Base-by-base conservation (phyloP, 2,888 invertebrate genomes). In the Labia minor region DNA sequence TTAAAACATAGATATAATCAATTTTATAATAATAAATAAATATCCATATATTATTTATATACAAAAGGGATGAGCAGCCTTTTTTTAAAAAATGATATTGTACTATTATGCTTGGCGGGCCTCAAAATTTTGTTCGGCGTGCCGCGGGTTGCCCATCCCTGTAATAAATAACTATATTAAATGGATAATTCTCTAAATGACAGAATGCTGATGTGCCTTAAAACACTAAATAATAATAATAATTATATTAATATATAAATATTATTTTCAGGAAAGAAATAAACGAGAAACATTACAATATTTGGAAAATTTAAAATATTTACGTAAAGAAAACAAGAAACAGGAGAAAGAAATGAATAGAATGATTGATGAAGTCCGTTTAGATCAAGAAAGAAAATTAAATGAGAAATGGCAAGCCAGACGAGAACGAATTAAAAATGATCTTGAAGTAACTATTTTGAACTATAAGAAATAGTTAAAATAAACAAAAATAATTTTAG, bases 201-300 rank as follows among this genome's bases (percentile, higher is more conserved):
- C n/a, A n/a, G n/a, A n/a, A n/a, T n/a, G n/a, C n/a, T n/a, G n/a
- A n/a, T n/a, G n/a, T n/a, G 26, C 26, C 26, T 26, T 26, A 26
- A 8, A 26, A 26, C 3, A 26, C 26, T 6, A 26, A 26, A 3
- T 26, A 26, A 26, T n/a, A n/a, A n/a, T n/a, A n/a, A n/a, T 49
- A 49, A 10, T 49, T 14, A n/a, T 11, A 49, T 49, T 49, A 11
- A 14, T 49, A n/a, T 49, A 49, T 49, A 49, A 3, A 10, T 21
- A 18, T 14, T 61, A 20, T 37, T 62, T 67, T 16, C 64, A 69
- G 69, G 67, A 66, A 11, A 71, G 72, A 65, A 71, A 73, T 3
- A 75, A 70, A 69, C 68, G 72, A 21, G 79, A 79, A 70, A 73
- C 72, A 33, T 71, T 72, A 0, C 71, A 74, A 66, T 78, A 77